Evolutionary conservation across 2,888 invertebrate genomes (phyloP), one percentile per base, ranked within the genome.

Genomic region (Petrolisthes cinctipes): DNA sequence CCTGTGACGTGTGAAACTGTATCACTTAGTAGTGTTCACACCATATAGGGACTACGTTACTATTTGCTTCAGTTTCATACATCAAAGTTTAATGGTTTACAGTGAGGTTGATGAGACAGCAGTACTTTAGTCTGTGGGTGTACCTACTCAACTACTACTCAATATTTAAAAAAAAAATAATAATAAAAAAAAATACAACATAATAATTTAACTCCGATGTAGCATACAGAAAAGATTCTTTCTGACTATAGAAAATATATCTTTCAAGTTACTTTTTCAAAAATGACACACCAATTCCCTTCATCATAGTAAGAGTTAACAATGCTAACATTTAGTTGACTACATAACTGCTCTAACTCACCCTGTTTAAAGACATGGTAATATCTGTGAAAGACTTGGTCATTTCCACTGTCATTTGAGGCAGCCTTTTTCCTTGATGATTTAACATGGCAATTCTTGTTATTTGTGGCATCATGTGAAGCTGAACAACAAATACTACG

Each of bases 281-380:
- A 95, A 91, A 97, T 93, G 61, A 97, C 95, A 94, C 98, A 98
- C 97, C 98, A 98, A 93, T 99, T 99, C 0, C 99, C 99, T 93
- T 99, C 96, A 93, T 99, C 99, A 92, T 98, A 98, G 93, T 97
- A 99, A 91, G 95, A 95, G 56, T 94, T 93, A 61, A 95, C 92
- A 14, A 98, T 93, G 76, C 92, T 92, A 71, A 96, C 93, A 20
- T 76, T 93, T 91, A 5, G 95, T 91, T 90, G 94, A 93, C 51
- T 92, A 91, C 96, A 96, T 75, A 98, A 93, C 1, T 93, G 91
- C 91, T 96, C 95, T 68, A 98, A 93, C 93, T 98, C 99, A 0
- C 95, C 95, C 91, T 97, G 95, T 91, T 96, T 95, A 92, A 99
- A 99, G 4, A 99, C 97, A 92, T 99, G 99, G 93, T 99, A 99